Percentiles rank a stretch among this genome's conserved stretches.
phyloP scores from a whole-genome alignment of 2,797 vertebrate species.

The Synaphobranchus kaupii region DNA sequence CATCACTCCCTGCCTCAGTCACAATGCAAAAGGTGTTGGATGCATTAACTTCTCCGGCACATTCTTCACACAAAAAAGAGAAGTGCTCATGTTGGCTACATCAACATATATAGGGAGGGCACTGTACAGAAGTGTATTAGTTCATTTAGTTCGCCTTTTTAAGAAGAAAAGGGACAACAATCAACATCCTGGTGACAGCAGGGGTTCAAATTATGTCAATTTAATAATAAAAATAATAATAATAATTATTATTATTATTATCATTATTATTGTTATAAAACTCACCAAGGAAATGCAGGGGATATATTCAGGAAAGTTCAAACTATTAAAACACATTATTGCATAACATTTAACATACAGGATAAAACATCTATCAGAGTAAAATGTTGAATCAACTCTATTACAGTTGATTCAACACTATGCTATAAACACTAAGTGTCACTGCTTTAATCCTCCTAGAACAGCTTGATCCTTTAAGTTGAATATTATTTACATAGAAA shows the following conservation, averaged over 20 bases:
- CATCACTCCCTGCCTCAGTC: background rate
- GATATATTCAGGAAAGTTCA: background rate
- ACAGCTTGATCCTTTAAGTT: background rate
- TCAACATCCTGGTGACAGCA: no score
- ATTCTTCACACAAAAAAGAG: background rate
- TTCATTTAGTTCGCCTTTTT: background rate
- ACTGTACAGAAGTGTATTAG: background rate
- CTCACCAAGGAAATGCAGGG: background rate
- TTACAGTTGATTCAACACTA: no score
- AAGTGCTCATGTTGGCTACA: background rate
- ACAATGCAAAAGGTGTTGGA: background rate
- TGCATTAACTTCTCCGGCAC: background rate
- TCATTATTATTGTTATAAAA: background rate
- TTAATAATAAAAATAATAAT: background rate
- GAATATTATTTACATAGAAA: background rate
- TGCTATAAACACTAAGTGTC: background rate
- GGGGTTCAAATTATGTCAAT: background rate
- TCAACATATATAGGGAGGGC: background rate
- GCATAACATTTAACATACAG: no score
- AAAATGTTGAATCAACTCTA: no score
- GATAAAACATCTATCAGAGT: no score
- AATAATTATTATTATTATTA: background rate
- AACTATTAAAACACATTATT: background rate
- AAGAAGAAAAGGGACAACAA: background rate
- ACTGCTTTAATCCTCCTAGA: background rate